Conservation (phyloP, 2,888 invertebrate species). For the Galerucella pusilla region DNA sequence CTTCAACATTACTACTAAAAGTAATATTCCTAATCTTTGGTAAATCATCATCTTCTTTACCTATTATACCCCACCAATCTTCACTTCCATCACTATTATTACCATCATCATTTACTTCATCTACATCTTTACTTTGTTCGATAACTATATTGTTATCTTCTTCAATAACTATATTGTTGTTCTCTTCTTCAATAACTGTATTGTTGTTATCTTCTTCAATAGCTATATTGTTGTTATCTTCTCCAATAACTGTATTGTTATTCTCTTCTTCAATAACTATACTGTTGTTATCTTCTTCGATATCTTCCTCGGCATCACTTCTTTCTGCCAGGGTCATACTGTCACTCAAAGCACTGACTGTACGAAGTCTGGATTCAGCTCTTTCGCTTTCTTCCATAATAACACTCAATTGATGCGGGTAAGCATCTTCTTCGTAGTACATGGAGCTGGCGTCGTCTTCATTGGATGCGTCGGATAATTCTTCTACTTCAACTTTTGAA, state of each 20-base stretch:
- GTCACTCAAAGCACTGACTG: slow-evolving; percentile 59
- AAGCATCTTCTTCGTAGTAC: slow-evolving; percentile 55
- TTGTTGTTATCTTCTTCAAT: slow-evolving; percentile 27
- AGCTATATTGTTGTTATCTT: slow-evolving; percentile 28
- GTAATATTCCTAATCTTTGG: slow-evolving; percentile 30
- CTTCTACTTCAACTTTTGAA: slow-evolving; percentile 55
- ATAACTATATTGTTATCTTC: slow-evolving; percentile 35
- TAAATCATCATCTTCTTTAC: slow-evolving; percentile 47
- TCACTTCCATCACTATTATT: slow-evolving; percentile 55
- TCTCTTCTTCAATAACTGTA: not conserved
- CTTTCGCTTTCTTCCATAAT: slow-evolving; percentile 72
- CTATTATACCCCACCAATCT: slow-evolving; percentile 54
- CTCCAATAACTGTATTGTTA: not conserved
- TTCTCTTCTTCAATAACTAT: slow-evolving; percentile 13
- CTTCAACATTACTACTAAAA: not conserved
- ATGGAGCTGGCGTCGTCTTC: slow-evolving; percentile 51
- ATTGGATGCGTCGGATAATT: slow-evolving; percentile 58
- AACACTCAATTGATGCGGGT: slow-evolving; percentile 69
- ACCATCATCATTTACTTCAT: slow-evolving; percentile 42
- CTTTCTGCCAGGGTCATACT: slow-evolving; percentile 58
- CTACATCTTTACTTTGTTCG: slow-evolving; percentile 18
- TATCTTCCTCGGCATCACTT: slow-evolving; percentile 60
- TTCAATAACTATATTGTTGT: slow-evolving; percentile 33
- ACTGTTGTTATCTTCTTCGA: slow-evolving; percentile 42
- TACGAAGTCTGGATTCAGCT: slow-evolving; percentile 60